phyloP scores from a whole-genome alignment of 2,888 invertebrate genomes.

The Alitta virens region DNA sequence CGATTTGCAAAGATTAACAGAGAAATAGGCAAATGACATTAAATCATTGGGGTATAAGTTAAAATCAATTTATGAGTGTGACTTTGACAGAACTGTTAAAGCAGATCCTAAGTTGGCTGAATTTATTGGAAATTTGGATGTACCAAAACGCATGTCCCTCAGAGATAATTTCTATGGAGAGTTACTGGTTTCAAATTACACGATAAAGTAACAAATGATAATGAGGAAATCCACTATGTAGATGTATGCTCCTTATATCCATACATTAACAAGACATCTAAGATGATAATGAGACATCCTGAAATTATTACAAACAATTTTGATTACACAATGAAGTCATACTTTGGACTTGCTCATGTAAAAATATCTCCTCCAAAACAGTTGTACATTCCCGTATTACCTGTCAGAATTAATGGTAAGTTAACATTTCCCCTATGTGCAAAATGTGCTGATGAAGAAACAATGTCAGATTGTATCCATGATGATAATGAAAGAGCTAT shows the following conservation, averaged over 20 bases:
- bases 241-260: slow-evolving; percentile 40
- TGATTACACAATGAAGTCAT: slow-evolving; percentile 33
- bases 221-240: slow-evolving; percentile 33
- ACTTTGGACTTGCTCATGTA: slow-evolving; percentile 37
- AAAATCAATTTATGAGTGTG: slow-evolving; percentile 3
- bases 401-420: slow-evolving; percentile 35
- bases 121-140: neutral
- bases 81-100: neutral
- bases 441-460: slow-evolving; percentile 32
- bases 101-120: neutral
- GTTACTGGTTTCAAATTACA: slow-evolving; percentile 13
- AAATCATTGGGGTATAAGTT: neutral
- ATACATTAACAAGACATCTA: slow-evolving; percentile 32
- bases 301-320: neutral
- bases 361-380: slow-evolving; percentile 35
- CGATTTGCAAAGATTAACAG: neutral
- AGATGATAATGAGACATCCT: slow-evolving; percentile 36
- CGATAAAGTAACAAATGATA: slow-evolving; percentile 8
- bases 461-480: neutral
- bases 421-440: slow-evolving; percentile 51
- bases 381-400: slow-evolving; percentile 45
- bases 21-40: neutral
- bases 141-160: slow-evolving; percentile 1
- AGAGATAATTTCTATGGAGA: neutral
- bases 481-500: slow-evolving; percentile 31